These are phyloP conservation scores for Drosophila macrospina DNA, from an alignment of 2,888 invertebrate genomes.

Conservation along the genomic window DNA sequence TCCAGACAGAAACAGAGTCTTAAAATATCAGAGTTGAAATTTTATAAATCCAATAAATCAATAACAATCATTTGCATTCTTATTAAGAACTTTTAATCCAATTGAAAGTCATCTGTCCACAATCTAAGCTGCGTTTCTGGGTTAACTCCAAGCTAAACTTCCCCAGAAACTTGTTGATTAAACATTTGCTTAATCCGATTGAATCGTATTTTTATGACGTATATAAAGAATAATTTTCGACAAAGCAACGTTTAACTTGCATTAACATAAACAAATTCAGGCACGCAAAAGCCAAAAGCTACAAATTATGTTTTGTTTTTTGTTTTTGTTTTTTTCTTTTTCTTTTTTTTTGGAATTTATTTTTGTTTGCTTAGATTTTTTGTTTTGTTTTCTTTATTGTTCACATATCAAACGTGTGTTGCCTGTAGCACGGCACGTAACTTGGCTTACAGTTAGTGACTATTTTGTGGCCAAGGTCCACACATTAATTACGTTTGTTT, in stretches of 20 bases:
- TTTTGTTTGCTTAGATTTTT: constrained; percentile 20
- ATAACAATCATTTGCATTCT: background rate
- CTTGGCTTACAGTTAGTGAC: constrained; percentile 37
- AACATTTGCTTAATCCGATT: background rate
- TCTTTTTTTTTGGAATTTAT: background rate
- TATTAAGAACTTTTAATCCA: background rate
- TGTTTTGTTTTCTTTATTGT: background rate
- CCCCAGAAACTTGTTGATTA: constrained; percentile 13
- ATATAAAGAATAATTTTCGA: constrained; percentile 8
- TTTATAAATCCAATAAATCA: background rate
- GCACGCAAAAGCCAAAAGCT: constrained; percentile 30
- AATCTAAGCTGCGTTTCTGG: background rate
- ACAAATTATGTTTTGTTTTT: constrained; percentile 16
- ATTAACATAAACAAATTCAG: constrained; percentile 42
- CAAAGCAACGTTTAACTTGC: constrained; percentile 32
- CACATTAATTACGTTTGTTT: constrained; percentile 37
- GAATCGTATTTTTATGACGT: constrained; percentile 11
- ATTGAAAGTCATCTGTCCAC: constrained; percentile 19
- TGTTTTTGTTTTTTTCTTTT: background rate
- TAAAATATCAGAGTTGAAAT: background rate
- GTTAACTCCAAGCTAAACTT: background rate
- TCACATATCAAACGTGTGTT: constrained; percentile 8
- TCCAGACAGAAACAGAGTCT: no score
- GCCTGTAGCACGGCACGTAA: constrained; percentile 53
- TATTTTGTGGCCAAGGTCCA: constrained; percentile 31